Conservation (phyloP, 2,113 vertebrate genomes). For the Laticauda colubrina region DNA sequence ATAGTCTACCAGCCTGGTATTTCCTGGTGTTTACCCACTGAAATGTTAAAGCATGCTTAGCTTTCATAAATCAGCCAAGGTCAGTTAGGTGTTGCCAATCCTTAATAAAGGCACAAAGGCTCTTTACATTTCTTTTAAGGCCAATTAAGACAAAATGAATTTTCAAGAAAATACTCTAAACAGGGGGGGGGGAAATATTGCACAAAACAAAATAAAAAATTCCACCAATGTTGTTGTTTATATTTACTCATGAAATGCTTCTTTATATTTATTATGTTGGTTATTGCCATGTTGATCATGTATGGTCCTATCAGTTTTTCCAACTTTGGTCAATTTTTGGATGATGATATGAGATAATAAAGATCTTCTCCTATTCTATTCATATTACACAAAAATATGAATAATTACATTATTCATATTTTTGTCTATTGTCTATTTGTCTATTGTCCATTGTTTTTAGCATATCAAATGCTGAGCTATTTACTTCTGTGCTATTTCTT, state of each 20-base stretch:
- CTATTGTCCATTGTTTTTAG: neutral
- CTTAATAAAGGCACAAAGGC: neutral
- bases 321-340: neutral
- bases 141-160: neutral
- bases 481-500: neutral
- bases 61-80: neutral
- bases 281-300: neutral
- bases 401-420: neutral
- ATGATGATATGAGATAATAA: neutral
- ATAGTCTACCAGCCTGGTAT: neutral
- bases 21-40: neutral
- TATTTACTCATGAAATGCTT: neutral
- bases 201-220: neutral
- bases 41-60: neutral
- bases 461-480: neutral
- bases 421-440: neutral
- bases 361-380: neutral
- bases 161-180: neutral
- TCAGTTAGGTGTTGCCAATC: neutral
- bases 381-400: neutral
- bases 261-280: neutral
- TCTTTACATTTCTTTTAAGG: neutral
- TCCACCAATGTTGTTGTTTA: neutral
- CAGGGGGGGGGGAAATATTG: fast-evolving
- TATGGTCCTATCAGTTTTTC: neutral